A percentile compares a stretch with the other conserved stretches of the same genome.
Evolutionary conservation across 2,113 vertebrate genomes (phyloP).

Genomic region (Lota lota): DNA sequence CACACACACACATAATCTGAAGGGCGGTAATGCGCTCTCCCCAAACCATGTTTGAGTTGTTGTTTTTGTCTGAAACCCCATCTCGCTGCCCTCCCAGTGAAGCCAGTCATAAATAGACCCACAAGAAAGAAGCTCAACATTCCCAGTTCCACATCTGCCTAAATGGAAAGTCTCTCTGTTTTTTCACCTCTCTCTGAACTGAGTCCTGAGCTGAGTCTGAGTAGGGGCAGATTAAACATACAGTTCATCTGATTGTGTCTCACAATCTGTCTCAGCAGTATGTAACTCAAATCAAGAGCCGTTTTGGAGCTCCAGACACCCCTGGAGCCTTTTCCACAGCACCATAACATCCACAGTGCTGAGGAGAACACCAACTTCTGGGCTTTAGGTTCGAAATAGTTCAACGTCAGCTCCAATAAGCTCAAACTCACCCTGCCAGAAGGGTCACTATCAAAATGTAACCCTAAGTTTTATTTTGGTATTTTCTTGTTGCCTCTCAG

Average conservation of each 20-base stretch:
- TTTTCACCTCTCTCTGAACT: too few relatives aligned
- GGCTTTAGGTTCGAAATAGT: slow-evolving; percentile 13
- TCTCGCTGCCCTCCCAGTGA: slow-evolving; percentile 20
- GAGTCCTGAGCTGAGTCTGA: too few relatives aligned
- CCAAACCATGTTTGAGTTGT: slow-evolving; percentile 30
- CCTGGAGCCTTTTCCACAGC: too few relatives aligned
- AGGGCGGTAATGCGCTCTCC: slow-evolving; percentile 32
- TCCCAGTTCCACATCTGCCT: slow-evolving; percentile 20
- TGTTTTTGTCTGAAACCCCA: slow-evolving; percentile 24
- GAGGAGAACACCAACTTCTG: too few relatives aligned
- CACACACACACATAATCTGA: slow-evolving; percentile 11
- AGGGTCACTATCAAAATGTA: slow-evolving; percentile 31
- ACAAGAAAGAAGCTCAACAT: slow-evolving; percentile 18
- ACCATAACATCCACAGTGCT: too few relatives aligned
- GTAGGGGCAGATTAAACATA: too few relatives aligned
- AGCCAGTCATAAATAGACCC: slow-evolving; percentile 38
- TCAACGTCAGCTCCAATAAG: slow-evolving; percentile 24
- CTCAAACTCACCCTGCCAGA: slow-evolving; percentile 35
- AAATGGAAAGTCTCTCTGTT: not conserved
- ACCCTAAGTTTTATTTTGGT: slow-evolving; percentile 41
- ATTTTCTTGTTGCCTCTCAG: slow-evolving; percentile 33
- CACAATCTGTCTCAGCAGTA: too few relatives aligned
- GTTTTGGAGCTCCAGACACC: too few relatives aligned
- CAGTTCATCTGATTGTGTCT: too few relatives aligned
- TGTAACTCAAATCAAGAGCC: too few relatives aligned